Base-by-base conservation (phyloP, 2,888 invertebrate species). In the Amphimallon solstitiale region DNA sequence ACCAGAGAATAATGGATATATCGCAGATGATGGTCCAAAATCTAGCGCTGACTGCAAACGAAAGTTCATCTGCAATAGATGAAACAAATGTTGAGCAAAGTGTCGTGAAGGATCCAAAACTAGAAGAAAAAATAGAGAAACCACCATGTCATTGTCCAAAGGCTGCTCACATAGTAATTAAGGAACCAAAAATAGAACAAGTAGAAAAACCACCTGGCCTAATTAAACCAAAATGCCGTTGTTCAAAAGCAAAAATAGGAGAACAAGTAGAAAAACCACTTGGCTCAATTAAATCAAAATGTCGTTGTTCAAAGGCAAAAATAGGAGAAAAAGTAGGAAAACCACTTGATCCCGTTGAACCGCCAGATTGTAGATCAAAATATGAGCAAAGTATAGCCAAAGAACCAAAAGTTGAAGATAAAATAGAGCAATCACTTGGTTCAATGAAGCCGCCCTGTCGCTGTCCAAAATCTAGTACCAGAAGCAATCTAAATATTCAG, bases 401-500 rank as follows among this genome's bases (percentile, higher is more conserved):
- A 12, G 35, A 52, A 34, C 35, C 52, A 35, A 34, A 38, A 2
- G n/a, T 10, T 1, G 49, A 6, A 7, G 48, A 46, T 15, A 21
- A 2, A 10, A 46, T 12, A 46, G 14, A 9, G 9, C 9, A 46
- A 14, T 17, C 48, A 14, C 12, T 40, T 19, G 15, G 10, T 17
- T 21, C 21, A n/a, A 38, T 21, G 38, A 23, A 43, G 29, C 19
- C 34, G 21, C 45, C 63, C 2, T 23, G 40, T 21, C 9, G 21
- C 2, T 56, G 23, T 17, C 3, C 40, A 5, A 9, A n/a, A 4
- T 5, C 12, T 29, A 29, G 29, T 23, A 1, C 3, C 7, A 40
- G 12, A 3, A 12, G 10, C 5, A 14, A 17, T 0, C 63, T 71
- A 35, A 60, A 62, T n/a, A 72, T 73, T 4, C 52, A 72, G 17